A percentile compares a stretch with the other conserved stretches of the same genome.
These are phyloP conservation scores for Scortum barcoo DNA, from an alignment of 2,113 vertebrate species.

Conservation along the genomic window DNA sequence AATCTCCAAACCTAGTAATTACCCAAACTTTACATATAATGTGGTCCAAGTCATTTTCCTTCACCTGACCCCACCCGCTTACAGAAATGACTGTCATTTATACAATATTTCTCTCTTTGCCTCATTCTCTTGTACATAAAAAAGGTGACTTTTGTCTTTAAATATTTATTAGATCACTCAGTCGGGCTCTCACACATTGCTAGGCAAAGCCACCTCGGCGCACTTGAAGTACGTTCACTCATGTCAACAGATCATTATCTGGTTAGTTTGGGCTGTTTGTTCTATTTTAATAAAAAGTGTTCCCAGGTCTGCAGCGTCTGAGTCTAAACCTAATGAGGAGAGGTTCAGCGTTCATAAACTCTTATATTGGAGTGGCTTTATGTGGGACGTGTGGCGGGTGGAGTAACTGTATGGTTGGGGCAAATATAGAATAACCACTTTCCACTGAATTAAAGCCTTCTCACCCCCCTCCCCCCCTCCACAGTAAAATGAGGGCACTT, in stretches of 20 bases:
- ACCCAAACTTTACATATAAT: slow-evolving; percentile 78
- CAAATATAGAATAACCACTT: slow-evolving; percentile 84
- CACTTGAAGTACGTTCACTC: slow-evolving; percentile 8
- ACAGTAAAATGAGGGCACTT: slow-evolving; percentile 72
- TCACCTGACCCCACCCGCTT: slow-evolving; percentile 80
- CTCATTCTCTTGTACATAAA: slow-evolving; percentile 19
- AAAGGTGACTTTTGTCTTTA: neutral
- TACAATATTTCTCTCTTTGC: slow-evolving; percentile 12
- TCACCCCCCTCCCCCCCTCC: slow-evolving; percentile 39
- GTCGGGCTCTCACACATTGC: slow-evolving; percentile 5
- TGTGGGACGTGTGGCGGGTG: slow-evolving; percentile 81
- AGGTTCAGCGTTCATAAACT: slow-evolving; percentile 69
- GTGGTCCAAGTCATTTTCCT: slow-evolving; percentile 77
- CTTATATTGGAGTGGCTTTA: slow-evolving; percentile 70
- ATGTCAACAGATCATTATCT: slow-evolving; percentile 57
- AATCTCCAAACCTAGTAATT: slow-evolving; percentile 80
- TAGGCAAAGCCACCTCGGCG: neutral
- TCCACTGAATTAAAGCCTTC: slow-evolving; percentile 78
- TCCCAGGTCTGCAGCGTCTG: slow-evolving; percentile 46
- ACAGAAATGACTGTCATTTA: slow-evolving; percentile 35
- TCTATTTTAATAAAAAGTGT: slow-evolving; percentile 47
- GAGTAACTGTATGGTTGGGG: slow-evolving; percentile 77
- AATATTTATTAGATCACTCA: neutral
- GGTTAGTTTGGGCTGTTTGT: slow-evolving; percentile 39
- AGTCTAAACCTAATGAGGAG: slow-evolving; percentile 54